Evolutionary conservation across 2,113 vertebrate genomes (phyloP), one percentile per base, ranked within the genome.

Genomic region (Pelobates fuscus): DNA sequence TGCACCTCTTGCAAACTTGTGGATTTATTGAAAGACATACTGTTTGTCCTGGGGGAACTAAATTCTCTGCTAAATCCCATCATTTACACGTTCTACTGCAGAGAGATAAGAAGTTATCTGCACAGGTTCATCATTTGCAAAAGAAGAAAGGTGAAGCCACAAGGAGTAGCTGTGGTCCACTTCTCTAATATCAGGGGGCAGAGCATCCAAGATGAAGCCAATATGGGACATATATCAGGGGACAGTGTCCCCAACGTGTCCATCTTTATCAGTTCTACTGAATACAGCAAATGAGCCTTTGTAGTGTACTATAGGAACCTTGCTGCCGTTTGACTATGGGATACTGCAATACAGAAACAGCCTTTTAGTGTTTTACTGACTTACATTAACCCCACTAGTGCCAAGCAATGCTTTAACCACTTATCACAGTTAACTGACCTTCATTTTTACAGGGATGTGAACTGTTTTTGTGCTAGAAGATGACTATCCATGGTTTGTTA

Each of bases 61-160:
- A 85, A 73, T 65, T 82, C 80, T 5, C 73, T 83, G 26, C 55
- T 82, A 25, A 81, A 67, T 20, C 82, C 78, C 20, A 68, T 84
- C 6, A 67, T 82, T 59, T 81, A 80, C 1, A 44, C 78, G 4
- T 57, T 82, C 24, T 70, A 69, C 18, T 70, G 74, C 43, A 80
- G 57, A 59, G 81, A 82, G 54, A 80, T 82, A 62, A 70, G 62
- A 52, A 76, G 1, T 63, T 68, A 82, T 29, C 62, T 84, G 0
- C 8, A 44, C 17, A 78, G 68, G 32, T 58, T 78, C 21, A 67
- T 81, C 6, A 5, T 65, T 3, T 78, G 64, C 67, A 73, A 76
- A 67, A 26, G 21, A 23, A 70, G 60, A 37, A 71, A 52, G n/a
- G 71, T 71, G 43, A 81, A 77, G 21, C 78, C 78, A 2, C 62